Base-by-base conservation (phyloP, 2,888 invertebrate genomes). In the Athetis lepigone region DNA sequence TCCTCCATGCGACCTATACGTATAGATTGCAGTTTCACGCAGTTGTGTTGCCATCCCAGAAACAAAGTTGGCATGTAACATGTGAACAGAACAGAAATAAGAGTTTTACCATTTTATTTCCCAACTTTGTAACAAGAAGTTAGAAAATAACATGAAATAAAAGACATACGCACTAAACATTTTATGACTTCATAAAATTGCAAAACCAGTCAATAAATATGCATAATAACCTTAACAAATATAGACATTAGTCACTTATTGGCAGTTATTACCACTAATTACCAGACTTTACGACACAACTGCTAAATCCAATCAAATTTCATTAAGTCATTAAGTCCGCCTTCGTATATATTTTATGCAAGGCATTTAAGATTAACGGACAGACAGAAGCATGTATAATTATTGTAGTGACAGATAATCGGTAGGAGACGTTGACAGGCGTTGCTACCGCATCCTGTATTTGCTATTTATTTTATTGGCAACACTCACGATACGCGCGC, bases 381-480 rank as follows among this genome's bases (percentile, higher is more conserved):
- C 74, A 46, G 21, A 67, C 33, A 27, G 8, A 13, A 9, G 21
- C 33, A 33, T 42, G 42, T 33, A 39, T 55, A n/a, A n/a, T 9
- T 46, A 27, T 36, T 46, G 25, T 51, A 39, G 60, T 21, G 46
- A 55, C 51, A 67, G 67, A 67, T 70, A 73, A 74, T 73, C 21
- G 60, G 33, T 67, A 21, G 27, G n/a, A 51, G 46, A 40, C 50
- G n/a, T n/a, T n/a, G 33, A 55, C 68, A n/a, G 42, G 50, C 45
- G 29, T 27, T 56, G 37, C 47, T 18, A 65, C 57, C 51, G 54
- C 50, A 73, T 59, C 74, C 70, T 73, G 74, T 54, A 51, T 50
- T 54, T 39, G 18, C 25, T 42, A 58, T 73, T 51, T 70, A 70
- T 73, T 59, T 73, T 73, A 70, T 60, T 73, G 54, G 49, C 59